Evolutionary conservation across 2,888 invertebrate genomes (phyloP).

Genomic region (Cerceris rybyensis): DNA sequence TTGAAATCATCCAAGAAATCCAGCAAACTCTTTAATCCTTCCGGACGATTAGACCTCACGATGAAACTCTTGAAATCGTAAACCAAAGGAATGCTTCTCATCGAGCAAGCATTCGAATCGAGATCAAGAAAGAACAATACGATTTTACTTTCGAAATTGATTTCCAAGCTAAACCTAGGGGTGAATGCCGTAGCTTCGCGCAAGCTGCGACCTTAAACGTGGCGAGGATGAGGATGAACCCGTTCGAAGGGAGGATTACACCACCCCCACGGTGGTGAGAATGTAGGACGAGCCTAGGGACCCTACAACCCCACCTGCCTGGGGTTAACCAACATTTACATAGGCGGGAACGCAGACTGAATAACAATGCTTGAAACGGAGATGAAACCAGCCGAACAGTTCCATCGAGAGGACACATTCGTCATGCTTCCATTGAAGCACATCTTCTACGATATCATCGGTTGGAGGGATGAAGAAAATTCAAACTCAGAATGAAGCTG

Average conservation of each 20-base stretch:
- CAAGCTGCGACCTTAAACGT: conserved; percentile 64
- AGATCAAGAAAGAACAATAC: background rate
- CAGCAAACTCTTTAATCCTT: too few relatives aligned
- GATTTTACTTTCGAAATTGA: conserved; percentile 47
- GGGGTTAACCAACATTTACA: conserved; percentile 76
- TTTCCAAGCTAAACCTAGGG: conserved; percentile 18
- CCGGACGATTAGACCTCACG: too few relatives aligned
- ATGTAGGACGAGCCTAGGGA: conserved; percentile 60
- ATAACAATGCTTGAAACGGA: conserved; percentile 74
- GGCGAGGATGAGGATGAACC: conserved; percentile 53
- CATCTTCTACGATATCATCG: conserved; percentile 26
- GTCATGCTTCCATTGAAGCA: conserved; percentile 39
- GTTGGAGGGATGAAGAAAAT: background rate
- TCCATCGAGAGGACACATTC: conserved; percentile 52
- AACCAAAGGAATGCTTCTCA: background rate
- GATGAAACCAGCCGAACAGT: conserved; percentile 50
- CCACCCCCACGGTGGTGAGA: conserved; percentile 47
- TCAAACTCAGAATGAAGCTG: background rate
- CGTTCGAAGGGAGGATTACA: conserved; percentile 61
- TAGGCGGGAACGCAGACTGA: conserved; percentile 71
- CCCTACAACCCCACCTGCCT: conserved; percentile 44
- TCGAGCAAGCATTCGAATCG: background rate
- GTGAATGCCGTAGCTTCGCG: conserved; percentile 21
- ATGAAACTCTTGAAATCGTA: background rate
- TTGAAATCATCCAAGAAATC: too few relatives aligned